Evolutionary conservation across 2,113 vertebrate genomes (phyloP), one percentile per base, ranked within the genome.

Genomic region (Porphyrio hochstetteri): DNA sequence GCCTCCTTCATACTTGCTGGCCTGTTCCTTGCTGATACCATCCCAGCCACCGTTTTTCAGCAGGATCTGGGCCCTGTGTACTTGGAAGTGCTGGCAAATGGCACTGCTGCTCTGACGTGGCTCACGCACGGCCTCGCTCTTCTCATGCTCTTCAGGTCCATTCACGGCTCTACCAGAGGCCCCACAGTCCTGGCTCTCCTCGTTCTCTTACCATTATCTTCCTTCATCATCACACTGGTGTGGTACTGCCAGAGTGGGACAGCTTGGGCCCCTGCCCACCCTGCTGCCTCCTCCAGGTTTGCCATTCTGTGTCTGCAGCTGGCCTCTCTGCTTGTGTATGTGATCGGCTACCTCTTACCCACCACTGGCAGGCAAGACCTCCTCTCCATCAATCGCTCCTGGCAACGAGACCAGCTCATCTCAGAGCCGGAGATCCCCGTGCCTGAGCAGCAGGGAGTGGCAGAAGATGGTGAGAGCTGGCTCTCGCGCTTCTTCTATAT

Each of bases 391-490:
- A 98, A 98, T 67, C 44, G 12, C 8, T 83, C 82, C 40, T 92
- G 96, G 94, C 98, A 98, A 15, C 93, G 86, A 27, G 97, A 98
- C 2, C 98, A 91, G 5, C 97, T 99, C 10, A 13, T 98, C 50
- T 78, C 97, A 46, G 92, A 72, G 12, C 84, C 97, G 27, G 77
- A 52, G 60, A 40, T 93, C 15, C 78, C 93, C 5, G 86, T 69
- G 25, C 85, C 94, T 25, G 96, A 95, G 9, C 98, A 98, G 17
- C 97, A 97, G 11, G 98, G 97, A 84, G 98, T 98, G 78, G 98
- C 98, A 15, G 99, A 99, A 94, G 99, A 99, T 44, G 98, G 99
- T 18, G 99, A 98, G 82, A 98, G 98, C 90, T 99, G 98, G 97
- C 40, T 98, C 12, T 99, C 99, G 2, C 96, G 98, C n/a, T 98